Conservation (phyloP, 2,888 invertebrate species). For the Temnothorax rugatulus region DNA sequence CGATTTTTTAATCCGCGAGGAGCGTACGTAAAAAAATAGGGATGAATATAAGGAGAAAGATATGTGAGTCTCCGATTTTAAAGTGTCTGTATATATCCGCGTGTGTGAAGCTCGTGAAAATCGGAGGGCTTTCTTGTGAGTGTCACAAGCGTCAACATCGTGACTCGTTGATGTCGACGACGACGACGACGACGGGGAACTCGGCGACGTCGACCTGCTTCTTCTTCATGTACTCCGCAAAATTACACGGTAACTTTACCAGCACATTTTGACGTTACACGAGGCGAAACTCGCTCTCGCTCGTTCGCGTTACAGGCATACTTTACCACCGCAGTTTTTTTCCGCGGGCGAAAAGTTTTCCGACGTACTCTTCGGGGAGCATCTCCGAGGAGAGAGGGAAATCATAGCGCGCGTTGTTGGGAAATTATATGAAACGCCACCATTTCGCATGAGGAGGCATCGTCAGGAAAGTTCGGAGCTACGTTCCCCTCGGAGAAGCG, state of each 20-base stretch:
- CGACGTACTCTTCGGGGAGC: slow-evolving; percentile 37
- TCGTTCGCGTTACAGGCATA: slow-evolving; percentile 37
- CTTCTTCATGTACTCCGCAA: slow-evolving; percentile 52
- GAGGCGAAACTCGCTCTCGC: slow-evolving; percentile 2
- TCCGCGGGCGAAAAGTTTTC: slow-evolving; percentile 38
- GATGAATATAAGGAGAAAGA: neutral
- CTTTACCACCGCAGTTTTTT: slow-evolving; percentile 45
- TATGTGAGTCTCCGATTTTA: neutral
- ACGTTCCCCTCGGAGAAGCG: neutral
- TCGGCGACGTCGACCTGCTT: slow-evolving; percentile 30
- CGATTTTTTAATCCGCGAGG: neutral
- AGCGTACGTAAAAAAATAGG: neutral
- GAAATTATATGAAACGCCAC: slow-evolving; percentile 47
- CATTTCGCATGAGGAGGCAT: slow-evolving; percentile 14
- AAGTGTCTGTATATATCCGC: neutral
- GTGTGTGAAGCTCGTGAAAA: slow-evolving; percentile 28
- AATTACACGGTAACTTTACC: slow-evolving; percentile 56
- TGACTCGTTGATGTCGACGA: slow-evolving; percentile 22
- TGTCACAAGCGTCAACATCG: slow-evolving; percentile 35
- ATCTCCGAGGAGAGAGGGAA: slow-evolving; percentile 39
- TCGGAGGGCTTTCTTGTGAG: slow-evolving; percentile 37
- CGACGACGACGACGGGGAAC: slow-evolving; percentile 21
- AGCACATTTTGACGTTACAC: slow-evolving; percentile 54
- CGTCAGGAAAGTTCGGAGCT: slow-evolving; percentile 32
- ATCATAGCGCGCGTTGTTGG: slow-evolving; percentile 48